A percentile compares a stretch with the other conserved stretches of the same genome.
These are phyloP conservation scores for Smutsia temminckii DNA, from an alignment of 2,797 vertebrate genomes.

Conservation along the genomic window DNA sequence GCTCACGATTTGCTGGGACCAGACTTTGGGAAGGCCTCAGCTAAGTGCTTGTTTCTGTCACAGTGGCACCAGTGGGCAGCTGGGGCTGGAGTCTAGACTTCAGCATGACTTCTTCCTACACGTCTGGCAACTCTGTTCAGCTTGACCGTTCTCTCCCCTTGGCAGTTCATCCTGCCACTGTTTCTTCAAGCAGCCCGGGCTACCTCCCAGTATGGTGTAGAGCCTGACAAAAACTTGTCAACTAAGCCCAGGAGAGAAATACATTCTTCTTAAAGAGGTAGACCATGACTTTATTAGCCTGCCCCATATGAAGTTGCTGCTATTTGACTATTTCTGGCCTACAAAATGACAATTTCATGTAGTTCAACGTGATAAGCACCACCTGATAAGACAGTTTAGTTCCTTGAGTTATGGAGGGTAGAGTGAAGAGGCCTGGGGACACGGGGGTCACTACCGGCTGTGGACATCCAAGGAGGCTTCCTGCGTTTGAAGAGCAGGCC, in stretches of 20 bases:
- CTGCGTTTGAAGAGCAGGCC: neutral
- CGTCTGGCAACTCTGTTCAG: fast-evolving
- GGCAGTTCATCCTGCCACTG: neutral
- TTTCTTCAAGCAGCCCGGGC: neutral
- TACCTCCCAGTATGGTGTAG: neutral
- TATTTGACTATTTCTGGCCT: neutral
- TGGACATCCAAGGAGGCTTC: neutral
- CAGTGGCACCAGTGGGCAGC: fast-evolving
- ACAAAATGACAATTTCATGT: neutral
- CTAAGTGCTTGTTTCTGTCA: neutral
- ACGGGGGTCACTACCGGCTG: neutral
- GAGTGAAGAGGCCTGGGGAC: neutral
- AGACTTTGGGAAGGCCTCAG: neutral
- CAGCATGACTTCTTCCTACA: fast-evolving
- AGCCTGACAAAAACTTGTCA: neutral
- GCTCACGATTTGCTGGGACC: neutral
- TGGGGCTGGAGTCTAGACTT: neutral
- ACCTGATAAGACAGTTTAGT: neutral
- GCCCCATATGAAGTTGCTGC: neutral
- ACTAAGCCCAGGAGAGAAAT: neutral
- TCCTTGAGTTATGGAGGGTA: neutral
- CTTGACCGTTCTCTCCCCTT: neutral
- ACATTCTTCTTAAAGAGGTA: neutral
- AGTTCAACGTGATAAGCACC: neutral
- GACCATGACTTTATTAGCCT: neutral